Conservation (phyloP, 1,140 invertebrate genomes). For the Himalopsyche phryganea region DNA sequence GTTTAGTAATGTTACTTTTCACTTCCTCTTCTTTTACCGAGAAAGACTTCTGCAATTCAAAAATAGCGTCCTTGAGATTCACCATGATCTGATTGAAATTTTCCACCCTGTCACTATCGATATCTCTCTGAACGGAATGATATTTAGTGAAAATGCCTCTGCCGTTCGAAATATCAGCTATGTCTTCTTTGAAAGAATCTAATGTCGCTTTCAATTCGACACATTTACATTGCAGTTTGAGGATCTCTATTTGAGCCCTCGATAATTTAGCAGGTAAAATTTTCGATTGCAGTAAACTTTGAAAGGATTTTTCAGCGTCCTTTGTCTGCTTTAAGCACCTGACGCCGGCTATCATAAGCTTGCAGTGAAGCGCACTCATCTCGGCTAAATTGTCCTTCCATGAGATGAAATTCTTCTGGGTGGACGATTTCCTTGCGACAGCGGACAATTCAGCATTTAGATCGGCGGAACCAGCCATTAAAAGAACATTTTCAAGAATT, state of each 20-base stretch:
- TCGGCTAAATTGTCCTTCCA: slow-evolving; percentile 15
- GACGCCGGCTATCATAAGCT: neutral
- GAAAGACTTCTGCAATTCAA: neutral
- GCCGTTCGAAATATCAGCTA: neutral
- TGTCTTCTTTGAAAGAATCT: neutral
- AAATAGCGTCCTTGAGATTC: slow-evolving; percentile 10
- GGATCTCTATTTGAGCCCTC: neutral
- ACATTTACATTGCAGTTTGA: slow-evolving; percentile 14
- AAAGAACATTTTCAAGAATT: neutral
- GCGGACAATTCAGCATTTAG: slow-evolving; percentile 3
- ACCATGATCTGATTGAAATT: slow-evolving; percentile 6
- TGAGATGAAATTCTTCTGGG: neutral
- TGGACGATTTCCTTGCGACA: slow-evolving; percentile 2
- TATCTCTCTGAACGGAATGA: neutral
- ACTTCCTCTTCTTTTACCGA: slow-evolving; percentile 1
- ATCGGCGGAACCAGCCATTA: neutral
- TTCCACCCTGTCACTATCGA: neutral
- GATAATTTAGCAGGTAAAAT: neutral
- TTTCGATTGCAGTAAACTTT: slow-evolving; percentile 8
- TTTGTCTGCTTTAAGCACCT: slow-evolving; percentile 1
- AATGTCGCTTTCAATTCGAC: slow-evolving; percentile 1
- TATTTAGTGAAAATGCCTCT: slow-evolving; percentile 7
- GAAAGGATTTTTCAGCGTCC: neutral
- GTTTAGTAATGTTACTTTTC: slow-evolving; percentile 5
- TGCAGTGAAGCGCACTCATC: slow-evolving; percentile 4